phyloP scores from a whole-genome alignment of 2,888 invertebrate genomes.

The Drosophila siamana region DNA sequence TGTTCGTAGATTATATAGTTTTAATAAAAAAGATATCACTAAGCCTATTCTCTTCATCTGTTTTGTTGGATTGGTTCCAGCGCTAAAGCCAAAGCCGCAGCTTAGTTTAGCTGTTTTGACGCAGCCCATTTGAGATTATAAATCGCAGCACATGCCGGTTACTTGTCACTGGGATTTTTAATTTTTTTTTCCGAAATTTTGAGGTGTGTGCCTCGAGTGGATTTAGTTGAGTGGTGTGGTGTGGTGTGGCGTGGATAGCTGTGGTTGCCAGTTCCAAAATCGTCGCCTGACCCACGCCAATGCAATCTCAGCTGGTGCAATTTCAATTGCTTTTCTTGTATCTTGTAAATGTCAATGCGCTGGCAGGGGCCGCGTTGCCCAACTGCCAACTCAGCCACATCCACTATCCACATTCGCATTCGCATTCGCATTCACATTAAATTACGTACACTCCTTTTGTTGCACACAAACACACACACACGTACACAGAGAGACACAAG shows the following conservation, averaged over 20 bases:
- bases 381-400: constrained; percentile 52
- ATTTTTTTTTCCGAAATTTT: constrained; percentile 38
- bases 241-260: background rate
- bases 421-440: constrained; percentile 66
- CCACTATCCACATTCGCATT: constrained; percentile 39
- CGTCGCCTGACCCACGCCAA: constrained; percentile 69
- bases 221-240: background rate
- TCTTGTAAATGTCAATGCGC: constrained; percentile 71
- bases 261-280: constrained; percentile 16
- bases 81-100: constrained; percentile 17
- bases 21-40: background rate
- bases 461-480: constrained; percentile 6
- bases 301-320: constrained; percentile 59
- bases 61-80: constrained; percentile 37
- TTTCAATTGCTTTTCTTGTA: constrained; percentile 50
- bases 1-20: background rate
- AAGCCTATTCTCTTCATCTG: background rate
- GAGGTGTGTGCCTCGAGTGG: constrained; percentile 64
- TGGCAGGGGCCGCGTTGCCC: constrained; percentile 56
- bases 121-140: constrained; percentile 52
- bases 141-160: constrained; percentile 51
- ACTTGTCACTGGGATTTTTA: constrained; percentile 66
- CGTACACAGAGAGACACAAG: constrained; percentile 4
- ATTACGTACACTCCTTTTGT: constrained; percentile 75
- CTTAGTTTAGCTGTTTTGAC: constrained; percentile 24